Percentiles rank a stretch among this genome's conserved stretches.
Evolutionary conservation across 2,113 vertebrate genomes (phyloP).

Genomic region (Stercorarius parasiticus): DNA sequence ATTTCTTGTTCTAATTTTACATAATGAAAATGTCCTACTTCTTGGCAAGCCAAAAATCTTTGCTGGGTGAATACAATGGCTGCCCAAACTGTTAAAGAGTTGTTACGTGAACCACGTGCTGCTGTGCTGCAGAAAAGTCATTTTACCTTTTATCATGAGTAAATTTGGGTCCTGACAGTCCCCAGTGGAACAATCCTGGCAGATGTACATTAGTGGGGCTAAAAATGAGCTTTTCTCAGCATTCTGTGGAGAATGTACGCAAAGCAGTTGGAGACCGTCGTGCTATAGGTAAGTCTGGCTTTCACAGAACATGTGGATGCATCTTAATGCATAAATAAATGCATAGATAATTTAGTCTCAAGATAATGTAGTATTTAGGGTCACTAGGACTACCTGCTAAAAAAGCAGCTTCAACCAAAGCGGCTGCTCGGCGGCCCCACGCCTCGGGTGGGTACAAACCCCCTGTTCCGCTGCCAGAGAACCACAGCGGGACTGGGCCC

Average conservation of each 20-base stretch:
- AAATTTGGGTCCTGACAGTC: not conserved
- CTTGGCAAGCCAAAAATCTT: not conserved
- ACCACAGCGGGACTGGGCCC: no score
- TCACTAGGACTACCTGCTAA: not conserved
- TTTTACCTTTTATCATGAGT: not conserved
- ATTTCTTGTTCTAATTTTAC: slow-evolving; percentile 40
- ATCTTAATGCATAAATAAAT: not conserved
- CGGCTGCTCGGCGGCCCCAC: rapidly evolving
- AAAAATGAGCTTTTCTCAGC: not conserved
- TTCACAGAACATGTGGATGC: not conserved
- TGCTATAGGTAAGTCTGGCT: not conserved
- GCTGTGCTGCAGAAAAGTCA: not conserved
- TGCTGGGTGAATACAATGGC: not conserved
- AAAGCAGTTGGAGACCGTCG: rapidly evolving
- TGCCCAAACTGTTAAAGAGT: not conserved
- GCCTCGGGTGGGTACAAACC: not conserved
- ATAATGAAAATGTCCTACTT: not conserved
- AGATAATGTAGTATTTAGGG: not conserved
- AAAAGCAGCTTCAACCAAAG: not conserved
- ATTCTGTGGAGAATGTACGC: rapidly evolving
- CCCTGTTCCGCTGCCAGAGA: rapidly evolving
- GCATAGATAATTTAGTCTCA: not conserved
- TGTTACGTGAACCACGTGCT: not conserved
- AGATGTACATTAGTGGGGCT: not conserved
- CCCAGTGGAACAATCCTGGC: not conserved